Conservation (phyloP, 2,888 invertebrate species). For the Idaea aversata region DNA sequence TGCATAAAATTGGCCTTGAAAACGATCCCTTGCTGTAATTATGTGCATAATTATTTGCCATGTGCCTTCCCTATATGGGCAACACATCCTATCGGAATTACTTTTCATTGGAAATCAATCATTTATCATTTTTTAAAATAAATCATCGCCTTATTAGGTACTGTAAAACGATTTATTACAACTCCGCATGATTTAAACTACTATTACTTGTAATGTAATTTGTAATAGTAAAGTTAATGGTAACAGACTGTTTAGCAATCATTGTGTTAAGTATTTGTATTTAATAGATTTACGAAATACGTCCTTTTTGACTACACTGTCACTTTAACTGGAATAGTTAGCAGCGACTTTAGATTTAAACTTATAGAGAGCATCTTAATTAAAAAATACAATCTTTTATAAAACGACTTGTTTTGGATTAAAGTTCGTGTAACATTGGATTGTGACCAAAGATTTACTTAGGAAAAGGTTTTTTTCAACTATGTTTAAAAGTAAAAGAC, state of each 20-base stretch:
- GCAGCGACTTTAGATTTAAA: not conserved
- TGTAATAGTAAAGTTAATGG: not conserved
- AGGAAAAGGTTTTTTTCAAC: too few relatives aligned
- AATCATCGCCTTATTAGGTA: not conserved
- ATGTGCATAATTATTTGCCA: not conserved
- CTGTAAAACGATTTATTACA: not conserved
- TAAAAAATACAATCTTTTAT: not conserved
- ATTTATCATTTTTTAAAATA: not conserved
- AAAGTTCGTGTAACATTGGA: not conserved
- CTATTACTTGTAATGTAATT: not conserved
- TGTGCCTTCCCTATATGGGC: not conserved
- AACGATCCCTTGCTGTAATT: not conserved
- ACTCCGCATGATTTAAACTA: not conserved
- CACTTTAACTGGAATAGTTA: not conserved
- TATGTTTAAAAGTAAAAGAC: too few relatives aligned
- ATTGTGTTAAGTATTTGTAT: not conserved
- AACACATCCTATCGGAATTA: not conserved
- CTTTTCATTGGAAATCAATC: not conserved
- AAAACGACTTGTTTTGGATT: not conserved
- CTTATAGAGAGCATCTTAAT: too few relatives aligned
- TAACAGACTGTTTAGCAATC: not conserved
- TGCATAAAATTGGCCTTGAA: not conserved
- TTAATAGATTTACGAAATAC: not conserved
- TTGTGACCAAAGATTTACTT: not conserved
- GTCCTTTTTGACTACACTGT: not conserved